Conservation (phyloP, 2,113 vertebrate genomes). For the Neogale vison region DNA sequence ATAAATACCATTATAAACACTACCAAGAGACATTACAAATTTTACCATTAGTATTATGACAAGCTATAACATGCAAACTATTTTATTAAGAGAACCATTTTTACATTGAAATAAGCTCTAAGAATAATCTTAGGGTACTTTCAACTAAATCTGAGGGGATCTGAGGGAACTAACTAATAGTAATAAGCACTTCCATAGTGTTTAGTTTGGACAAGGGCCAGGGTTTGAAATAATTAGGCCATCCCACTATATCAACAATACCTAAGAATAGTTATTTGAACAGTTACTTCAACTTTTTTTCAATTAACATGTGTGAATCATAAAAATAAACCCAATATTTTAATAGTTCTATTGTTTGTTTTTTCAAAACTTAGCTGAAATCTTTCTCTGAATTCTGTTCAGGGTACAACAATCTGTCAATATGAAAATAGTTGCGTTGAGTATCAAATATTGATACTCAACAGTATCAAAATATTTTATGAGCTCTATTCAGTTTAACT, state of each 20-base stretch:
- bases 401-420: not conserved
- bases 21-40: constrained; percentile 8
- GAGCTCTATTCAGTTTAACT: not conserved
- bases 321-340: not conserved
- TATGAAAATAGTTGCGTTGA: not conserved
- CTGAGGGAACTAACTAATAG: not conserved
- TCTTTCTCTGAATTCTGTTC: not conserved
- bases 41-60: constrained; percentile 27
- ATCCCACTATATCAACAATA: not conserved
- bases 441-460: too few relatives aligned
- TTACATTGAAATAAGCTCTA: not conserved
- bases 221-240: not conserved
- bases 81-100: not conserved
- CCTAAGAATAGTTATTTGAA: constrained; percentile 6
- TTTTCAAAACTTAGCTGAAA: not conserved
- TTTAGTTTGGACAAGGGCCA: not conserved
- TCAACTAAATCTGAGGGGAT: not conserved
- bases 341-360: not conserved
- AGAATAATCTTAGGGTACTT: not conserved
- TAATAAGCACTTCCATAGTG: not conserved
- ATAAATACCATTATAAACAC: not conserved
- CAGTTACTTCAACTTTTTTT: not conserved
- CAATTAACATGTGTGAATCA: not conserved
- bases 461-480: not conserved
- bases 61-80: constrained; percentile 44